These are phyloP conservation scores for Hemiscyllium ocellatum DNA, from an alignment of 2,113 vertebrate genomes.

Conservation along the genomic window DNA sequence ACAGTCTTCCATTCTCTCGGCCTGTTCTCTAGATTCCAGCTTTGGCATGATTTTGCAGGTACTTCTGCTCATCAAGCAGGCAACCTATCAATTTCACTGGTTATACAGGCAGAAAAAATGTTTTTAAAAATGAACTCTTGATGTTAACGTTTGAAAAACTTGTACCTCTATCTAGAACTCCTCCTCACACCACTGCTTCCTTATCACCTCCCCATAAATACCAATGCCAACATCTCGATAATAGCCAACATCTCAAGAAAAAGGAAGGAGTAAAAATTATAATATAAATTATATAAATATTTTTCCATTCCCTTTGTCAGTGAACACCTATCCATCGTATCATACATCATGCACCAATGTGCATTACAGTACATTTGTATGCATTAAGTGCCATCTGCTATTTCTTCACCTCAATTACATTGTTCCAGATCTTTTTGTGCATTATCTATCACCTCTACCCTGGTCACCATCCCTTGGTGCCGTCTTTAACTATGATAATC, in stretches of 20 bases:
- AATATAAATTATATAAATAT: neutral
- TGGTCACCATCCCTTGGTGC: slow-evolving; percentile 26
- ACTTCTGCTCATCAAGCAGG: neutral
- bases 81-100: no score
- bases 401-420: slow-evolving; percentile 24
- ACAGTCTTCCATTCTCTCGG: neutral
- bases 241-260: neutral
- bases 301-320: slow-evolving; percentile 3
- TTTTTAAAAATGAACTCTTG: no score
- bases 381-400: neutral
- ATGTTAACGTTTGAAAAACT: neutral
- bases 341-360: neutral
- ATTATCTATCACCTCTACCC: slow-evolving; percentile 9
- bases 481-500: neutral
- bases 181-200: neutral
- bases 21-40: neutral
- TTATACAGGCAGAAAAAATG: neutral
- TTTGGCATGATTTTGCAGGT: neutral
- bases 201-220: neutral
- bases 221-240: neutral
- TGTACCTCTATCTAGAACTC: neutral
- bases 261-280: neutral
- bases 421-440: slow-evolving; percentile 20
- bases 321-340: neutral
- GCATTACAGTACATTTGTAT: neutral